Evolutionary conservation across 2,888 invertebrate species (phyloP).

Genomic region (Bembecia ichneumoniformis): DNA sequence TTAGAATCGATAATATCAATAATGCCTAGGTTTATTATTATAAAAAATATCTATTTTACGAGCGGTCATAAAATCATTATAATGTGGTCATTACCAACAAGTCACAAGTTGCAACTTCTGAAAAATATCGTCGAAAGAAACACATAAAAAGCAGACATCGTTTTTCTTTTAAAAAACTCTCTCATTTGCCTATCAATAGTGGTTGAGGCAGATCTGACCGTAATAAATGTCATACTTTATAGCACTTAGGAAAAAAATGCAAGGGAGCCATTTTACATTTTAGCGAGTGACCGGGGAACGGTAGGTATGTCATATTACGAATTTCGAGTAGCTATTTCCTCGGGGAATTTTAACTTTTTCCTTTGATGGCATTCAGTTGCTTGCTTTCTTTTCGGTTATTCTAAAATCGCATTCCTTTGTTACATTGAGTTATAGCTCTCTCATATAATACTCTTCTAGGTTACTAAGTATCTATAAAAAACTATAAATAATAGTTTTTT

Average conservation of each 20-base stretch:
- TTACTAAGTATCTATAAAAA: too few relatives aligned
- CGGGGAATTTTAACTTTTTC: conserved; percentile 48
- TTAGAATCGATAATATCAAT: too few relatives aligned
- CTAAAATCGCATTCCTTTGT: too few relatives aligned
- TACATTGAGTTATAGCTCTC: too few relatives aligned
- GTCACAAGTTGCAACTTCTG: conserved; percentile 47
- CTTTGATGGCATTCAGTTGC: conserved; percentile 20
- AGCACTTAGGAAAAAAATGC: conserved; percentile 69
- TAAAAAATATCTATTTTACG: not conserved
- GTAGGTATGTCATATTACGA: conserved; percentile 62
- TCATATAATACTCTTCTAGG: too few relatives aligned
- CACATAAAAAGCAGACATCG: conserved; percentile 73
- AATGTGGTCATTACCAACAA: conserved; percentile 37
- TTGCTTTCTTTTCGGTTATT: conserved; percentile 11
- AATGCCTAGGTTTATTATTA: not conserved
- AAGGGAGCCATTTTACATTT: conserved; percentile 71
- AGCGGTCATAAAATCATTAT: conserved; percentile 27
- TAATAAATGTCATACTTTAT: conserved; percentile 73
- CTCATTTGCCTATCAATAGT: conserved; percentile 74
- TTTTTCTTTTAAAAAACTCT: conserved; percentile 73
- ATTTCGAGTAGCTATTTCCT: conserved; percentile 61
- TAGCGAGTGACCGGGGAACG: conserved; percentile 63
- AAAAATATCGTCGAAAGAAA: conserved; percentile 63
- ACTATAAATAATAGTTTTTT: too few relatives aligned
- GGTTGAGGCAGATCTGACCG: conserved; percentile 71